These are phyloP conservation scores for Ardeotis arabs DNA, from an alignment of 2,113 vertebrate species.

Conservation along the genomic window DNA sequence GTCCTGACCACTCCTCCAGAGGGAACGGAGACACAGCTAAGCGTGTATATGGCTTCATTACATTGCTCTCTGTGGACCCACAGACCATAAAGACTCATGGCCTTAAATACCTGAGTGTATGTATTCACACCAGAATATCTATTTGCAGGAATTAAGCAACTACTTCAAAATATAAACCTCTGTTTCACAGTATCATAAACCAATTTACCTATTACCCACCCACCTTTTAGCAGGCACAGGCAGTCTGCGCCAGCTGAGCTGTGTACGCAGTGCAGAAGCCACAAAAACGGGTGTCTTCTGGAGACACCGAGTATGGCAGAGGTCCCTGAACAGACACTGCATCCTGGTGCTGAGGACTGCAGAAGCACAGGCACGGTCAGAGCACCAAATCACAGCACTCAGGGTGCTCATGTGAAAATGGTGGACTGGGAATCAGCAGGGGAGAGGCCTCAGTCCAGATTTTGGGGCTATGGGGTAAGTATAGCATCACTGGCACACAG, in stretches of 20 bases:
- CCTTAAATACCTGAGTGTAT: not conserved
- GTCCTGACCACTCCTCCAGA: not conserved
- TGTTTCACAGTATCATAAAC: not conserved
- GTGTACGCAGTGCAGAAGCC: not conserved
- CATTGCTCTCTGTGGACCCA: not conserved
- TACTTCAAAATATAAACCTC: not conserved
- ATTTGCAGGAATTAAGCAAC: not conserved
- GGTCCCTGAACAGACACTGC: not conserved
- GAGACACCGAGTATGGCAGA: rapidly evolving
- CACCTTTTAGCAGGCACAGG: not conserved
- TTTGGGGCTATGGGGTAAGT: not conserved
- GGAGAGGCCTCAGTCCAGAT: rapidly evolving
- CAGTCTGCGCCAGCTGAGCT: not conserved
- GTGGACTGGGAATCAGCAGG: not conserved
- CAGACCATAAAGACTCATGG: not conserved
- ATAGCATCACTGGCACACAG: rapidly evolving
- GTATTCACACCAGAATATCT: not conserved
- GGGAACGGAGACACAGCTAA: not conserved
- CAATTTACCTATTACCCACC: not conserved
- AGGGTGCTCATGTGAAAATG: rapidly evolving
- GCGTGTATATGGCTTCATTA: not conserved
- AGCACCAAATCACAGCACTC: not conserved
- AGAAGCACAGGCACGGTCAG: not conserved
- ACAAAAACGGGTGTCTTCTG: not conserved
- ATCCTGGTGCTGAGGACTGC: not conserved